Evolutionary conservation across 1,140 invertebrate genomes (phyloP), one percentile per base, ranked within the genome.

Genomic region (Drosophila novamexicana): DNA sequence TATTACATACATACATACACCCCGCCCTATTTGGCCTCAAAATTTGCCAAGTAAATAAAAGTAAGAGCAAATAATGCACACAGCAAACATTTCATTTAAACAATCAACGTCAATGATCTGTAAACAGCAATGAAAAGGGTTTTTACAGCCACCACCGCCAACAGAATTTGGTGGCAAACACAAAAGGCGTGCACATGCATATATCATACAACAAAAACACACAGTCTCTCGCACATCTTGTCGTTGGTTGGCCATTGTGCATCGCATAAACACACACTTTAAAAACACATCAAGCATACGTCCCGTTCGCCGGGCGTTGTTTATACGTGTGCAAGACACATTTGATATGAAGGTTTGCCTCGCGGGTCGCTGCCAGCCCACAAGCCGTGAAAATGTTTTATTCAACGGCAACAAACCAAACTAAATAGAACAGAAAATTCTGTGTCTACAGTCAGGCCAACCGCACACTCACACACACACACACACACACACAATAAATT

Each of bases 61-160:
- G 58, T 67, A 75, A 80, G 84, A 73, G 77, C 80, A 89, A 88
- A 89, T 80, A 88, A 80, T 88, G 84, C 80, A 89, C 75, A 82
- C 70, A 29, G 84, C 79, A 90, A 90, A 90, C 84, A 89, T 89
- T 89, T 89, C 85, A 89, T 89, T 89, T 89, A 90, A 89, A 89
- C 84, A 89, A 89, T 89, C 84, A 89, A 90, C 85, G 85, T 89
- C 84, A 89, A 90, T 89, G 84, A 89, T 89, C 84, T 89, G 84
- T 90, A 89, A 89, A 89, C 81, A 89, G 82, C 81, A 90, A 85
- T 89, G 80, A 84, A 89, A 88, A 84, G 80, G 84, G 80, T 75
- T 89, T 81, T 79, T 65, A 67, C 69, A 50, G 53, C 57, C 62
- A 50, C 10, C 40, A 67, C 32, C 56, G 42, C 53, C 52, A 42